Conservation (phyloP, 2,113 vertebrate species). For the Arenaria interpres region DNA sequence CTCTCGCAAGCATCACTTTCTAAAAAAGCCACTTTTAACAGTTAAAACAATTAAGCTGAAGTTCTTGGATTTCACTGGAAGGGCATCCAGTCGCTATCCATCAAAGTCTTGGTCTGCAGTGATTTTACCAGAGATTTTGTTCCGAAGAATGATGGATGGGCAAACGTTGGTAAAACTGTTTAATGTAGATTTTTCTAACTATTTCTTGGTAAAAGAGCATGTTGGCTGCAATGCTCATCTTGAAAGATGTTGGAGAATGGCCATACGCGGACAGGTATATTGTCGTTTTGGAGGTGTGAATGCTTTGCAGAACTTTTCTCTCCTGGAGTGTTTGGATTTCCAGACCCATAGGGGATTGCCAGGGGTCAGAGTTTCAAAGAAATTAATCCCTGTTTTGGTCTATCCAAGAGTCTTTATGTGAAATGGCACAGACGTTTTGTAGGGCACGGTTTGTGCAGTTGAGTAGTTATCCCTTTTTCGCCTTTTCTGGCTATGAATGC, state of each 20-base stretch:
- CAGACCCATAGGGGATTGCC: neutral
- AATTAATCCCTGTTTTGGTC: neutral
- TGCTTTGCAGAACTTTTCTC: neutral
- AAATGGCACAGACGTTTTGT: neutral
- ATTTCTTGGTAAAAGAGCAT: neutral
- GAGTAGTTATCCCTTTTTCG: neutral
- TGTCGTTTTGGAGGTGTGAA: neutral
- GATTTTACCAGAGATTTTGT: slow-evolving; percentile 12
- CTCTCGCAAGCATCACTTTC: neutral
- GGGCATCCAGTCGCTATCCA: slow-evolving; percentile 18
- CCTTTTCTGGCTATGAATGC: neutral
- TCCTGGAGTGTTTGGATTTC: neutral
- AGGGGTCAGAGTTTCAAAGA: neutral
- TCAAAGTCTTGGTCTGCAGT: neutral
- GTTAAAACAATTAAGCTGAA: neutral
- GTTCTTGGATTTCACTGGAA: slow-evolving; percentile 38
- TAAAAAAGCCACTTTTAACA: neutral
- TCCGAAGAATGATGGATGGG: neutral
- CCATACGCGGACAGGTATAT: neutral
- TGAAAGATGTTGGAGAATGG: neutral
- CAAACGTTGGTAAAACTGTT: neutral
- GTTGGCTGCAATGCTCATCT: neutral
- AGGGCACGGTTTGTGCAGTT: neutral
- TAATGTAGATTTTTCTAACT: neutral
- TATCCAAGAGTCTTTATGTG: neutral